Conservation (phyloP, 1,140 invertebrate genomes). For the Bombus cullumanus region DNA sequence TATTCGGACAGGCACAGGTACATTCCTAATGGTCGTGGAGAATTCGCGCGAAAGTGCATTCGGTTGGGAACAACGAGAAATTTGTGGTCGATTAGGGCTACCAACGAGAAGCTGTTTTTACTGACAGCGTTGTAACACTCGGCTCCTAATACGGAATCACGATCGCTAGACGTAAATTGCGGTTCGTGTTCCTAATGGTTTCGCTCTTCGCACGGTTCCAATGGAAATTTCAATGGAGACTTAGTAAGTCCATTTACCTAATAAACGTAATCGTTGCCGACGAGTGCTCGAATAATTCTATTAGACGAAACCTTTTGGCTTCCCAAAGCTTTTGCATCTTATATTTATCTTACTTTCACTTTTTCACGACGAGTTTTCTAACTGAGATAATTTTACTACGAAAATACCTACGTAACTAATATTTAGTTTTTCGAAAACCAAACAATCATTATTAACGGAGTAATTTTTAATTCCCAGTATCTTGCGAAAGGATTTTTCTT, state of each 20-base stretch:
- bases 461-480: too few species aligned
- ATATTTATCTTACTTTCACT: neutral
- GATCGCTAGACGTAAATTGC: neutral
- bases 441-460: too few species aligned
- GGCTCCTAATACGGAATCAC: neutral
- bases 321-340: neutral
- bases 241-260: neutral
- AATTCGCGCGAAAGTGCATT: neutral
- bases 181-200: slow-evolving; percentile 11
- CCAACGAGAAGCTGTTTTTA: neutral
- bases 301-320: neutral
- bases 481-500: too few species aligned
- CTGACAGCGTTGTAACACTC: neutral
- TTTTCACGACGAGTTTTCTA: neutral
- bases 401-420: too few species aligned
- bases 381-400: too few species aligned
- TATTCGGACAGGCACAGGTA: neutral
- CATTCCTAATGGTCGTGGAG: neutral
- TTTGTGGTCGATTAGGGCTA: slow-evolving; percentile 10
- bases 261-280: neutral
- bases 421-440: too few species aligned
- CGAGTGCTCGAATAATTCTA: neutral
- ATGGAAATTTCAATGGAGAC: neutral
- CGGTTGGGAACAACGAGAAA: neutral
- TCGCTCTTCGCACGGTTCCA: neutral